Evolutionary conservation across 1,140 invertebrate genomes (phyloP), one percentile per base, ranked within the genome.

Genomic region (Anastrepha ludens): DNA sequence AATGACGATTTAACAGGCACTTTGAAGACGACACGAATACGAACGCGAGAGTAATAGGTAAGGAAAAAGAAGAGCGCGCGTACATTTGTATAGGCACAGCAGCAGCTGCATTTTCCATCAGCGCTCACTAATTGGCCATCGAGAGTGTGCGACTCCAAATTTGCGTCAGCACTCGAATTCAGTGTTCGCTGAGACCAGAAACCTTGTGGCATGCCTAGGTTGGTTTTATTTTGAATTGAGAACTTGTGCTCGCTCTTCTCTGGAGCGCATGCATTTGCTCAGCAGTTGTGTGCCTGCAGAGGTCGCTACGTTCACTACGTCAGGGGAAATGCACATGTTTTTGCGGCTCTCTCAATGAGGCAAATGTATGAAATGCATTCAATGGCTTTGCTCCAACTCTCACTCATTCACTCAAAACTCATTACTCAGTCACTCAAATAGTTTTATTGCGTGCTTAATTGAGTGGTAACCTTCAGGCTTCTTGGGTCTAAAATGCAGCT

Each of bases 401-500:
- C 44, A 9, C 74, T 81, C 20, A 20, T 15, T 55, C n/a, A 55
- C 47, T 81, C 74, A 81, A 58, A 55, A 17, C 6, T 74, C 29
- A 50, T 17, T 13, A n/a, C 60, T 5, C 60, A 62, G 5, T n/a
- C n/a, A 62, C 60, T 62, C 15, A 17, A 62, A 1, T 17, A 11
- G 11, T 58, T 55, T 47, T 55, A 8, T 74, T 74, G 44, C 47
- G 44, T 74, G 44, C 55, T 41, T 55, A 55, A 47, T 81, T 8
- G 74, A 20, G n/a, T 11, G 74, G 2, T 81, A 47, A 81, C 74
- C 74, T 81, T 81, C 20, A 55, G 74, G 4, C 20, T 81, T 3
- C 74, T 81, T 20, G 41, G 6, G 17, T 81, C 74, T 20, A 81
- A 81, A 81, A 81, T 81, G 74, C 74, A 81, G 74, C 74, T 81